Evolutionary conservation across 2,888 invertebrate genomes (phyloP), one percentile per base, ranked within the genome.

Genomic region (Thalpophila matura): DNA sequence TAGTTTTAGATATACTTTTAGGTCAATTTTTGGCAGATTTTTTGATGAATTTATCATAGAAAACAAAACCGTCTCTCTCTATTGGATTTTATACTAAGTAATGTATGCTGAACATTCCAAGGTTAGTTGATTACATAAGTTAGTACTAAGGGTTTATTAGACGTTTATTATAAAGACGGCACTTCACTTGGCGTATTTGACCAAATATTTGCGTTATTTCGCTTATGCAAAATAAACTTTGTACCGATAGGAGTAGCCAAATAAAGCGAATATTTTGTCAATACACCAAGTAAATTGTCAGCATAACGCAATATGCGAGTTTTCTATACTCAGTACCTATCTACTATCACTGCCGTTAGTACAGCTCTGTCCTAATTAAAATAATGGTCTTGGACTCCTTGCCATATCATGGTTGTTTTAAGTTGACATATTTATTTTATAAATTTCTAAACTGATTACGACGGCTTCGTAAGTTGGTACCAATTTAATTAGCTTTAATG

Each of bases 351-450:
- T 83, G 81, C 80, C 82, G 77, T 24, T 24, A 16, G 51, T 60
- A 55, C 51, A 61, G 65, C 31, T 60, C 33, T 53, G 58, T 72
- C 70, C 64, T 57, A 56, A 49, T 57, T 47, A 43, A 47, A 58
- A 58, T 43, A 50, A 42, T 37, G 86, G 86, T 82, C 87, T 87
- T 86, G 87, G 68, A 86, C 87, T 86, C 84, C 82, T 81, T 79
- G 50, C 35, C 54, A 55, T 57, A 37, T n/a, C n/a, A n/a, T 74
- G 50, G 42, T 74, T 74, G 63, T 59, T 33, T 71, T 67, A 37
- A 59, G 43, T 64, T 53, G 9, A 42, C 5, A 37, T 49, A 33
- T 55, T 47, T 58, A 43, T 24, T 55, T 68, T 43, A 22, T 40
- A 61, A 37, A 50, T 45, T 45, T 51, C 40, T 40, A 24, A 43